phyloP scores from a whole-genome alignment of 1,140 invertebrate genomes.

The Nebria ingens region DNA sequence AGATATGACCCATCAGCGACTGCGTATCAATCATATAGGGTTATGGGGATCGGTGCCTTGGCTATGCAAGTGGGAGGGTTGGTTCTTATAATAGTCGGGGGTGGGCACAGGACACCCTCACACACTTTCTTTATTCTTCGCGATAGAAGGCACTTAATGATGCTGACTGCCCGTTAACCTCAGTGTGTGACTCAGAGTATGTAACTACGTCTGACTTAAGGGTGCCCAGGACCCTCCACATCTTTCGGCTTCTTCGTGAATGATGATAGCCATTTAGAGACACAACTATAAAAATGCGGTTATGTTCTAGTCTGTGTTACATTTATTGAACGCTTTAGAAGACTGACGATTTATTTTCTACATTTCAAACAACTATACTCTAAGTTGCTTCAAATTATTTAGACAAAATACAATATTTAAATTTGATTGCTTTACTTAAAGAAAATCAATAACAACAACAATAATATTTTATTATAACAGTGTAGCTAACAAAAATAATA shows the following conservation, averaged over 20 bases:
- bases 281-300: conserved; percentile 3
- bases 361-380: too few relatives aligned
- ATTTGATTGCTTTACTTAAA: too few relatives aligned
- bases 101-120: conserved; percentile 15
- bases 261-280: conserved; percentile 5
- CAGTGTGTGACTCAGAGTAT: conserved; percentile 7
- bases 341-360: too few relatives aligned
- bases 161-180: conserved; percentile 22
- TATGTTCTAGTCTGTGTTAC: background rate
- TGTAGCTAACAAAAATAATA: too few relatives aligned
- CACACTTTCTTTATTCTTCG: background rate
- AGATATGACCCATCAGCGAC: conserved; percentile 31
- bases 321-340: conserved; percentile 5
- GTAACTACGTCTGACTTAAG: background rate
- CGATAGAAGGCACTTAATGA: conserved; percentile 24
- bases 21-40: conserved; percentile 23
- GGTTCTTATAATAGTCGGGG: conserved; percentile 16
- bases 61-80: too few relatives aligned
- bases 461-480: too few relatives aligned
- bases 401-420: too few relatives aligned
- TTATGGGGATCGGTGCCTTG: conserved; percentile 22
- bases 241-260: conserved; percentile 1
- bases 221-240: too few relatives aligned
- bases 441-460: too few relatives aligned
- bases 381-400: too few relatives aligned